These are phyloP conservation scores for Whitmania pigra DNA, from an alignment of 1,140 invertebrate species.

Conservation along the genomic window DNA sequence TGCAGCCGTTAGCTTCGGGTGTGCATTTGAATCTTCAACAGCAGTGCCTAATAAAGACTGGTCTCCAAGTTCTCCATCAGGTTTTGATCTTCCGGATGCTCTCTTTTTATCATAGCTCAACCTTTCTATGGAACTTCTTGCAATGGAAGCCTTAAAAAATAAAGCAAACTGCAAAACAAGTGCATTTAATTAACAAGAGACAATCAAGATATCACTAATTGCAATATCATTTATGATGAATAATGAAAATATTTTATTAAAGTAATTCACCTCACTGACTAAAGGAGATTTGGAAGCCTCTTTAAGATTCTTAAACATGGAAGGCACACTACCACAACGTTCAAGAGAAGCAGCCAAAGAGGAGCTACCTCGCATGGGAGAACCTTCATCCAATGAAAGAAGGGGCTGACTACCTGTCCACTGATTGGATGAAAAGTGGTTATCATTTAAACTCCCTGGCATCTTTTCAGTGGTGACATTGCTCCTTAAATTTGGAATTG, in stretches of 20 bases:
- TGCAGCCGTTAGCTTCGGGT: background rate
- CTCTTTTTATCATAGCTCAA: background rate
- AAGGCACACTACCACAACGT: too few relatives aligned
- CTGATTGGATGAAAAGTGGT: background rate
- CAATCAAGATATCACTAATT: background rate
- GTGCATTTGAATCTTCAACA: background rate
- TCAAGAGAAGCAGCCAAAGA: too few relatives aligned
- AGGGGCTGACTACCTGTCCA: constrained; percentile 2
- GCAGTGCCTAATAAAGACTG: too few relatives aligned
- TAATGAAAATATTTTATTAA: too few relatives aligned
- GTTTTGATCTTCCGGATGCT: constrained; percentile 1
- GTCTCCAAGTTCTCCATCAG: background rate
- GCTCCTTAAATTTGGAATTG: constrained; percentile 36
- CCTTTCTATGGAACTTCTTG: background rate
- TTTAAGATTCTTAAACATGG: too few relatives aligned
- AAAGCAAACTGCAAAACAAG: background rate
- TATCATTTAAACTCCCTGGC: too few relatives aligned
- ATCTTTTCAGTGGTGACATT: too few relatives aligned
- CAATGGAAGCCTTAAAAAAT: background rate
- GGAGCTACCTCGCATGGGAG: background rate
- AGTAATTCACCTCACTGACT: too few relatives aligned
- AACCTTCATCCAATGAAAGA: background rate
- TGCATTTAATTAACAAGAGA: too few relatives aligned
- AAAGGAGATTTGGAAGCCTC: too few relatives aligned
- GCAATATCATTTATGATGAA: background rate